Evolutionary conservation across 2,888 invertebrate genomes (phyloP), one percentile per base, ranked within the genome.

Genomic region (Chalcis sispes): DNA sequence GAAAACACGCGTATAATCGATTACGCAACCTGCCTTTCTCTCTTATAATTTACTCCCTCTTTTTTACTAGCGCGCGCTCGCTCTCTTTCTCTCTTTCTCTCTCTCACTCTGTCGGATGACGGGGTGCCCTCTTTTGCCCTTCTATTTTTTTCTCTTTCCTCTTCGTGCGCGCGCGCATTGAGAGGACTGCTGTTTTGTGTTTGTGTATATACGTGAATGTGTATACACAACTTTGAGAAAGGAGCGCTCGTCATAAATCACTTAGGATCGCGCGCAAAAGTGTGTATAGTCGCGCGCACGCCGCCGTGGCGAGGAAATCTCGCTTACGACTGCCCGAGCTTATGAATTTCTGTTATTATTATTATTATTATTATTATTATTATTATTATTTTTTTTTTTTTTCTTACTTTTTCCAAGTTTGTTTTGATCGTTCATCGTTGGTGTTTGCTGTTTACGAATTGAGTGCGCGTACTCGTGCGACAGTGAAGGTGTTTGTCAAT

Each of bases 1-100:
- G 75, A 75, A 71, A 66, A 72, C 72, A 72, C 72, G 72, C 76
- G 76, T 64, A 20, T 72, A 75, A 71, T 66, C 71, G 71, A 70
- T 71, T 70, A 50, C 75, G 75, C 66, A 61, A 62, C 67, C 18
- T 13, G 20, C 50, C 8, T 3, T 15, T 15, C n/a, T n/a, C n/a
- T n/a, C n/a, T n/a, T n/a, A n/a, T n/a, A n/a, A n/a, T n/a, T n/a
- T n/a, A n/a, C n/a, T 40, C 23, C 48, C 15, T 15, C 46, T 8
- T 7, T 7, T 29, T 10, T 42, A 13, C n/a, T 8, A n/a, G 20
- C 13, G 61, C 50, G 32, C 50, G 48, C 50, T 23, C 50, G 8
- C 5, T 20, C 20, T 13, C 18, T 42, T 4, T 18, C 52, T n/a
- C 67, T 56, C 18, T 46, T n/a, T 46, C 46, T 40, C 23, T 48